Base-by-base conservation (phyloP, 2,113 vertebrate species). In the Kobus ellipsiprymnus region DNA sequence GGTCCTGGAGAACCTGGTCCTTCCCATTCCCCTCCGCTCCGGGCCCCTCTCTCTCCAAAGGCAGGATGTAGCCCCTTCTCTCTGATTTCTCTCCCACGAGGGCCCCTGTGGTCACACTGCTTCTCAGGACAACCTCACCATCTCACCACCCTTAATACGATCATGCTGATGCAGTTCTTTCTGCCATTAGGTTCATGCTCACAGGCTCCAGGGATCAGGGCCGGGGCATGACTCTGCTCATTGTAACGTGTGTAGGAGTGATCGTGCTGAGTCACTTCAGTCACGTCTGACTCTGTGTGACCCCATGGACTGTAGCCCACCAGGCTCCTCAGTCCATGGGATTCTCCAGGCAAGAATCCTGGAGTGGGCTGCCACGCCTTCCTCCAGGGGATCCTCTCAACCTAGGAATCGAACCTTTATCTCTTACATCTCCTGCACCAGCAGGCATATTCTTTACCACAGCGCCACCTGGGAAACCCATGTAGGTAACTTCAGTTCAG, bases 51-150 rank as follows among this genome's bases (percentile, higher is more conserved):
- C 21, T 54, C 17, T 15, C 78, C 9, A 44, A n/a, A 87, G 19
- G 27, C 0, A 0, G 9, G 29, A 9, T 6, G n/a, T 12, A 6
- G 46, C 6, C 8, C 15, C 57, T 44, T 40, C 19, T 62, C 13
- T 80, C 55, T 78, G 83, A 21, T 55, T 80, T 80, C 77, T 48
- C 64, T 60, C 40, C 64, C 16, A 50, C 0, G 3, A 50, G n/a
- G 54, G 4, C 9, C 67, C 33, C 23, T 52, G 25, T 50, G 17
- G 11, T 62, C 55, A 40, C 33, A 23, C 1, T 19, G 57, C 23
- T 55, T 23, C 17, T 67, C 2, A 12, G 64, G 48, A 54, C 30
- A 19, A 54, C 23, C 19, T 27, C 0, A 0, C 27, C 27, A n/a
- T 9, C 55, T 80, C 46, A 27, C 21, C n/a, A 50, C 48, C 12